Conservation (phyloP, 1,140 invertebrate species). For the Drosophila varians region DNA sequence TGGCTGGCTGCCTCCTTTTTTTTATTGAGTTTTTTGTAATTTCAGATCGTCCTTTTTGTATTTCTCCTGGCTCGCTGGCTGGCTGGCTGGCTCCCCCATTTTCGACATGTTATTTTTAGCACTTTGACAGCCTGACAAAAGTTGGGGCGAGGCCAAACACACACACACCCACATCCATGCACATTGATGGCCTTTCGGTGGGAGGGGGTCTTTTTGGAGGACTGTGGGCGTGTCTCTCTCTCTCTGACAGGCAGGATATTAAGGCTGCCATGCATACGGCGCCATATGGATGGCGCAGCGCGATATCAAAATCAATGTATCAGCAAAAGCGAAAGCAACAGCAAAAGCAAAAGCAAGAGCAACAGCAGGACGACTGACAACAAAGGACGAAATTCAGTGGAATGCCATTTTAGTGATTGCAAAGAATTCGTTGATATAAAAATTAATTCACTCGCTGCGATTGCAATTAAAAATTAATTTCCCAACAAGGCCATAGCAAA, state of each 20-base stretch:
- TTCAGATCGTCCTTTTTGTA: neutral
- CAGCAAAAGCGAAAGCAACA: slow-evolving; percentile 1
- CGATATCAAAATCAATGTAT: slow-evolving; percentile 55
- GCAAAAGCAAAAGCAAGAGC: neutral
- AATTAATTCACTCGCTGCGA: slow-evolving; percentile 36
- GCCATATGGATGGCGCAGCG: slow-evolving; percentile 18
- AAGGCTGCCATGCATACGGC: slow-evolving; percentile 45
- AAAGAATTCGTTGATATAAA: slow-evolving; percentile 19
- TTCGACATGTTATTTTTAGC: slow-evolving; percentile 66
- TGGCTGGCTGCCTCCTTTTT: slow-evolving; percentile 12
- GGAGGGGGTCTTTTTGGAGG: neutral
- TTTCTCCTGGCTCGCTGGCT: slow-evolving; percentile 32
- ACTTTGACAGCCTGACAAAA: slow-evolving; percentile 65
- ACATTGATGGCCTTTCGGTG: neutral
- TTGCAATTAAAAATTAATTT: slow-evolving; percentile 57
- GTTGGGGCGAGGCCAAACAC: slow-evolving; percentile 39
- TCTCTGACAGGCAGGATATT: slow-evolving; percentile 71
- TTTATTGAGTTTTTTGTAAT: slow-evolving; percentile 3
- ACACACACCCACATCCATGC: neutral
- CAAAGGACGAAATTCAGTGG: slow-evolving; percentile 23
- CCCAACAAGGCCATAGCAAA: slow-evolving; percentile 25
- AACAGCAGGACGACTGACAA: neutral
- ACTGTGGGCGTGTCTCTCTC: neutral
- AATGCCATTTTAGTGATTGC: slow-evolving; percentile 25
- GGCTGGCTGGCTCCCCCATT: slow-evolving; percentile 33